Evolutionary conservation across 2,888 invertebrate species (phyloP), one percentile per base, ranked within the genome.

Genomic region (Volucella inanis): DNA sequence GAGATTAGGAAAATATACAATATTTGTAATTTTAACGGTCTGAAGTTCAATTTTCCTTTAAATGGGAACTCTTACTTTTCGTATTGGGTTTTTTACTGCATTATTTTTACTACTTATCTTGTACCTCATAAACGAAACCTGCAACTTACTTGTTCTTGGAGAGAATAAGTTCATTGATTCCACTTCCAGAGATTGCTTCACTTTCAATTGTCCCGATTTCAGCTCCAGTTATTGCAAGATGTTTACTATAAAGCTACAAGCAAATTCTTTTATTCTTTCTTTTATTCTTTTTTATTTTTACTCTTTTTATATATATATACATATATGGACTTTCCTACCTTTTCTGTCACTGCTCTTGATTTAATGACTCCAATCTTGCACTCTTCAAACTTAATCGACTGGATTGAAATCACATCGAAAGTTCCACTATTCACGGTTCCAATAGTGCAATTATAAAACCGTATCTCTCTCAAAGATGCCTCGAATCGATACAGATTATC

Each of bases 101-200:
- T 22, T 6, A 6, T 6, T 31, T 31, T 31, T 31, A 22, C 18
- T 22, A 31, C 6, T 31, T 31, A 31, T 3, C 31, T 0, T 31
- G 31, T 4, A 31, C 6, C 31, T 6, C 31, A 31, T 31, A 0
- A 57, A 57, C 15, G 22, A 12, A 47, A 6, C 4, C 4, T 6
- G n/a, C 18, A 12, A 88, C 89, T 90, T 88, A 92, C 92, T 84
- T 90, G 81, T 92, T 92, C 11, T 89, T 89, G 0, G 87, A 87
- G n/a, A 92, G 86, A 15, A 90, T 89, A 4, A 92, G 76, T 50
- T 88, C 90, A 18, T 89, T 88, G 8, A 92, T 92, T 71, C 92
- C 92, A 80, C 91, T 91, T 22, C 90, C 91, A 71, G 88, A 89
- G 67, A 92, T 91, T 1, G 92, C 92, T 76, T 91, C 88, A 31